These are phyloP conservation scores for Halcyon chelicuti DNA, from an alignment of 2,797 vertebrate genomes.

Conservation along the genomic window DNA sequence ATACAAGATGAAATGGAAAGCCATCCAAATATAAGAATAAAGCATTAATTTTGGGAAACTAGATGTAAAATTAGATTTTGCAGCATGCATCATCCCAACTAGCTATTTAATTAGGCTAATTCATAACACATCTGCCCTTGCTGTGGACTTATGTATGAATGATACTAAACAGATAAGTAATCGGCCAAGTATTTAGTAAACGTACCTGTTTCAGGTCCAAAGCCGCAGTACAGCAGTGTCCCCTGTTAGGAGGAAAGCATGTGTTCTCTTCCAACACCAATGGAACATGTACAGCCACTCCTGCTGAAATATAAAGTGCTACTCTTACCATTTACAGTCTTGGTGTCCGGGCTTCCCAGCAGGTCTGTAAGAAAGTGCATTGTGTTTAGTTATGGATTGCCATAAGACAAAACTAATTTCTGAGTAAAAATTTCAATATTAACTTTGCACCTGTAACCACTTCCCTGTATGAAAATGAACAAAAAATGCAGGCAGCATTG, in stretches of 20 bases:
- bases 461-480: background rate
- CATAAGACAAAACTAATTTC: background rate
- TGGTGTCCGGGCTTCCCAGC: background rate
- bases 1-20: background rate
- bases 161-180: background rate
- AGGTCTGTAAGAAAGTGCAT: background rate
- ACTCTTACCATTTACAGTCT: background rate
- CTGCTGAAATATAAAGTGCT: background rate
- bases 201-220: background rate
- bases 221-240: background rate
- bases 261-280: background rate
- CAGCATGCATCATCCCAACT: background rate
- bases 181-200: background rate
- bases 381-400: background rate
- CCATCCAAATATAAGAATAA: background rate
- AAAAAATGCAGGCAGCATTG: background rate
- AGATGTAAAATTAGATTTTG: background rate
- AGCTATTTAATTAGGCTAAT: background rate
- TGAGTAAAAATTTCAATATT: background rate
- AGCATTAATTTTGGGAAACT: background rate
- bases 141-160: background rate
- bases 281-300: background rate
- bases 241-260: background rate
- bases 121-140: background rate
- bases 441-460: background rate